Conservation (phyloP, 1,140 invertebrate species). For the Calycopis cecrops region DNA sequence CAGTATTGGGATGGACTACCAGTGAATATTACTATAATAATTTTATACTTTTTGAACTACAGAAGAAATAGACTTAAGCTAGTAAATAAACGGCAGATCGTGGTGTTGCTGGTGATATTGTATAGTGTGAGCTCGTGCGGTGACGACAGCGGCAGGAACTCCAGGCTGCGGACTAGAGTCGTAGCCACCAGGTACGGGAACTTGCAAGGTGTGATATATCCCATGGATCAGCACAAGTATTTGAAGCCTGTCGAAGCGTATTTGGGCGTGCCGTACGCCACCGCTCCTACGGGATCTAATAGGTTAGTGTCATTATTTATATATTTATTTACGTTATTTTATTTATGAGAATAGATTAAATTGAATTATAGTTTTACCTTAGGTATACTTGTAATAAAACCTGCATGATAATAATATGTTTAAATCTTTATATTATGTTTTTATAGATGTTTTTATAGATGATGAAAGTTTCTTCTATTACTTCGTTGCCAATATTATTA, state of each 20-base stretch:
- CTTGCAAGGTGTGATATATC: conserved; percentile 84
- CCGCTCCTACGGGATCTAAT: conserved; percentile 90
- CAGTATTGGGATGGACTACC: conserved; percentile 42
- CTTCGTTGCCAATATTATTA: too few relatives aligned
- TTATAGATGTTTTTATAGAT: too few relatives aligned
- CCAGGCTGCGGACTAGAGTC: conserved; percentile 81
- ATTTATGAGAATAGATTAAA: too few relatives aligned
- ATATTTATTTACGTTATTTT: too few relatives aligned
- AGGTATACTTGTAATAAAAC: too few relatives aligned
- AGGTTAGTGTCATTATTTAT: too few relatives aligned
- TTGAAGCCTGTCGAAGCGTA: conserved; percentile 90
- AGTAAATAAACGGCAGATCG: conserved; percentile 43
- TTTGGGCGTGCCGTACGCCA: conserved; percentile 95
- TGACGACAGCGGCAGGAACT: conserved; percentile 62
- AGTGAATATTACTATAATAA: conserved; percentile 19
- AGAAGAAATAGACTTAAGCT: neutral
- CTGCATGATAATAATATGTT: too few relatives aligned
- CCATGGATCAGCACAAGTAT: conserved; percentile 84
- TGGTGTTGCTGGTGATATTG: conserved; percentile 52
- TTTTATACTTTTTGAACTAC: neutral
- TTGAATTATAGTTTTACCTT: too few relatives aligned
- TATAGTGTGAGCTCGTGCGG: conserved; percentile 50
- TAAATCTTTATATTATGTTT: too few relatives aligned
- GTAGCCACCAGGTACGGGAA: conserved; percentile 88
- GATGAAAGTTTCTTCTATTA: too few relatives aligned